Evolutionary conservation across 2,113 vertebrate genomes (phyloP), one percentile per base, ranked within the genome.

Genomic region (Beaufortia kweichowensis): DNA sequence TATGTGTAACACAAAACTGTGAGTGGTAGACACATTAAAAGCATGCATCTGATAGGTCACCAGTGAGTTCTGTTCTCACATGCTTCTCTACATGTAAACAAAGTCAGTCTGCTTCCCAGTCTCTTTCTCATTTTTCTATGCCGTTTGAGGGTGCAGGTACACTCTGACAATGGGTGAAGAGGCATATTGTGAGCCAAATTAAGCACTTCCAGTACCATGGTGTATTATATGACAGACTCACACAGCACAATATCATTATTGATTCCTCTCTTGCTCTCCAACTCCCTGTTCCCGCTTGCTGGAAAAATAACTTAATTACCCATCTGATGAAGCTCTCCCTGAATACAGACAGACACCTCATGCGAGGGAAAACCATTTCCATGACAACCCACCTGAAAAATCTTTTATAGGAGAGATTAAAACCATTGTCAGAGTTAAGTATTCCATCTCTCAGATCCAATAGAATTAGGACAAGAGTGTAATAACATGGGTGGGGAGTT

Each of bases 291-390:
- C 85, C 86, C 84, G 85, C 85, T 90, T 78, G 41, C 78, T 84
- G 85, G 87, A 89, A 90, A 79, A 91, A 90, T 90, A 91, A 92
- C 89, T 87, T 89, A 85, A 91, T 91, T 89, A 91, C 86, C 64
- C 79, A 81, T 86, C 86, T 88, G 87, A 90, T 85, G 84, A 88
- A 89, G 86, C 89, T 88, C 85, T 88, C 78, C 78, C 77, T 48
- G 83, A 83, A 84, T 75, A 73, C 73, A 84, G 78, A 85, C 74
- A 75, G 76, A 79, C 79, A 82, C 75, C 72, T 81, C 76, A 77
- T 69, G 60, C 53, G 71, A 83, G 83, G 84, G 83, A 82, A 84
- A 85, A 80, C 41, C 41, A 90, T 91, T 89, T 89, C 85, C 66
- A 85, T 86, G 86, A 88, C 87, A 88, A 85, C 85, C 85, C 82